Base-by-base conservation (phyloP, 1,140 invertebrate species). In the Sesamia nonagrioides region DNA sequence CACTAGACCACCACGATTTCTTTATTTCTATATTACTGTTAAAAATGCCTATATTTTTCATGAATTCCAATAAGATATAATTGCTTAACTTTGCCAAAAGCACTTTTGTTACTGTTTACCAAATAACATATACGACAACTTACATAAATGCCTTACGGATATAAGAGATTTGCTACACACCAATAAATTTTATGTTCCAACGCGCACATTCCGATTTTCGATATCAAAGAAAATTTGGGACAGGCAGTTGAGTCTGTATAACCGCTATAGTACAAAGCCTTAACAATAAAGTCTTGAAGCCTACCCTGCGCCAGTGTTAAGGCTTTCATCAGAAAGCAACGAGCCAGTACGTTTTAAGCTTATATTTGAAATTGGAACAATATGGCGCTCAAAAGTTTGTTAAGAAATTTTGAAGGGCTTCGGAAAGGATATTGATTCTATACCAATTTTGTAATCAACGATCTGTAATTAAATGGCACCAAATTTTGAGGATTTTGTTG, bases 321-420 rank as follows among this genome's bases (percentile, higher is more conserved):
- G n/a, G 27, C 35, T 60, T 56, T 61, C 33, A 45, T 75, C 40
- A 11, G 27, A 54, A 71, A 54, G 48, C 33, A 71, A 54, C 68
- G 68, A 71, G 18, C 48, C 68, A 37, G 68, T 48, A 8, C 63
- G 40, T 71, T 52, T 54, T 54, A 71, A 71, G 48, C 68, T 71
- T 71, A 27, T 15, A 66, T 69, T 18, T n/a, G 72, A 48, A 50
- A 61, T 50, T 33, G 42, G n/a, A 61, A 75, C 73, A 75, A 75
- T 63, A 63, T 63, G 73, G 54, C 27, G 58, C 40, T 63, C 40
- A 75, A 75, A 75, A 75, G 40, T 75, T 75, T 75, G 42, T 18
- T 60, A 74, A 60, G 72, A 60, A 63, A 63, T 56, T 75, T 75
- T 50, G 27, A 45, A 60, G 35, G 56, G 73, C 27, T 75, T 75